Conservation (phyloP, 2,113 vertebrate genomes). For the Cyanoderma ruficeps region DNA sequence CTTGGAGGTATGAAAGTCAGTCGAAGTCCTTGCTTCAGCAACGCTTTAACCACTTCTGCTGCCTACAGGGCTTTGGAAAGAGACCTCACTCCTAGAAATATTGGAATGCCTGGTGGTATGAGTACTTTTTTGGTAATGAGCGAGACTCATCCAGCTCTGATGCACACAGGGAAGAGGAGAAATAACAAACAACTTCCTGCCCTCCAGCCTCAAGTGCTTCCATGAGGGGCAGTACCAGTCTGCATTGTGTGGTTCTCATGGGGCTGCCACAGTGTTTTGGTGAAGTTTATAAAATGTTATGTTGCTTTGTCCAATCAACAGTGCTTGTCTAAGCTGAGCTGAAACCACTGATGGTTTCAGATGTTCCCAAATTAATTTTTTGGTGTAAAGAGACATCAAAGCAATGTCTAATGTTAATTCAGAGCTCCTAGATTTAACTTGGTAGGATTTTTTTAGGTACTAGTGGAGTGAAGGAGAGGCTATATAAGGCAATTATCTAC, state of each 20-base stretch:
- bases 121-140: background rate
- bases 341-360: background rate
- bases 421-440: background rate
- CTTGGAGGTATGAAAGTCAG: constrained; percentile 16
- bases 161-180: background rate
- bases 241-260: fast-evolving
- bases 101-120: background rate
- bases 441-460: background rate
- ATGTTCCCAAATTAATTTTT: background rate
- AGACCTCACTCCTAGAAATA: background rate
- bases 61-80: background rate
- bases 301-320: background rate
- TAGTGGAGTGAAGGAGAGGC: background rate
- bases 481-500: background rate
- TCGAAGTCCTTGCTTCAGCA: background rate
- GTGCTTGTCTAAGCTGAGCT: background rate
- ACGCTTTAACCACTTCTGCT: background rate
- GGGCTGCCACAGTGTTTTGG: background rate
- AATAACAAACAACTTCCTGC: background rate
- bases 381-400: background rate
- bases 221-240: background rate
- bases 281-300: background rate
- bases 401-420: background rate
- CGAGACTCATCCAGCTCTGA: background rate
- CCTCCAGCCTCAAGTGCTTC: background rate